Evolutionary conservation across 2,797 vertebrate genomes (phyloP), one percentile per base, ranked within the genome.

Genomic region (Triplophysa yarkandensis): DNA sequence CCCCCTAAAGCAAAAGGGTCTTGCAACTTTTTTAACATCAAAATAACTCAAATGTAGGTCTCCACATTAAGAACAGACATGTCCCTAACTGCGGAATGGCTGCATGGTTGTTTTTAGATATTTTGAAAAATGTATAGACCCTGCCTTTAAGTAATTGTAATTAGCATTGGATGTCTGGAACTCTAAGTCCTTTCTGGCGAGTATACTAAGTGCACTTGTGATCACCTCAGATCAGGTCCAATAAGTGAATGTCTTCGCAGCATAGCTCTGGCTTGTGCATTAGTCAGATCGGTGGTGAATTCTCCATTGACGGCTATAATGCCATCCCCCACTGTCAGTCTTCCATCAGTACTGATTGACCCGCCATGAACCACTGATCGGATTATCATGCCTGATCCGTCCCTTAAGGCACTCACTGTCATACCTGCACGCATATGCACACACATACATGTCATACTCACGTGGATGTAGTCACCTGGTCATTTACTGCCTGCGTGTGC

Each of bases 221-320:
- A n/a, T 19, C 68, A 98, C 97, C 93, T 96, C 88, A 99, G 93
- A 70, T 98, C 94, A 62, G 94, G 94, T 82, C 94, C 96, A 74
- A 93, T 89, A 46, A 99, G 94, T 6, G 97, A 98, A 91, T 98
- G 95, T 79, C 90, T 93, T 78, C 97, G 94, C 39, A 99, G 88
- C 93, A 95, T 91, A 25, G 96, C 95, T 68, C 97, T 90, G 68
- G 96, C 96, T 81, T 94, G 93, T 71, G 94, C 89, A 81, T 89
- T 96, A 85, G 87, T 95, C 86, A 97, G 89, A 83, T 93, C 91
- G 77, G 89, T 85, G 62, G 95, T 92, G 46, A 91, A 84, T 77
- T 98, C 96, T 84, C 95, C 93, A 80, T 98, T 98, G 84, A 99
- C 90, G 62, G 93, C 93, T 81, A 98, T 81, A 85, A 99, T 96